phyloP scores from a whole-genome alignment of 2,888 invertebrate species.

The Cephus pygmeus region DNA sequence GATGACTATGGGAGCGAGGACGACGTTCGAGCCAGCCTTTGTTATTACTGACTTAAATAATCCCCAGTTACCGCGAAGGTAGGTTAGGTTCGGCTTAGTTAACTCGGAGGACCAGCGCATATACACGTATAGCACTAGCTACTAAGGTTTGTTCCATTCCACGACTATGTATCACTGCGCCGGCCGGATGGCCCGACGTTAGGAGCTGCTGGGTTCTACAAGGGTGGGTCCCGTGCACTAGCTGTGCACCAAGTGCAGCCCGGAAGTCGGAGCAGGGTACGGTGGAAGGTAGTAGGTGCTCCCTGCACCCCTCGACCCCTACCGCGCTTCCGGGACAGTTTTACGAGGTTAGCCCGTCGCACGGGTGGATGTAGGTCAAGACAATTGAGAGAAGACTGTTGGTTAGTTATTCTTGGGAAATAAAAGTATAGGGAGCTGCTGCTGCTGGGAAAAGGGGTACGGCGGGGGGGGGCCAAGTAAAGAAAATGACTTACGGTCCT shows the following conservation, averaged over 20 bases:
- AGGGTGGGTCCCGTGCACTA: slow-evolving; percentile 3
- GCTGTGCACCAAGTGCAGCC: slow-evolving; percentile 14
- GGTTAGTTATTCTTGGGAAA: slow-evolving; percentile 10
- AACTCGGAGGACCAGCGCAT: slow-evolving; percentile 22
- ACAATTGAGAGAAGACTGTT: slow-evolving; percentile 23
- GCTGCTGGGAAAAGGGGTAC: slow-evolving; percentile 27
- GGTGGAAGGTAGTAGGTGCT: neutral
- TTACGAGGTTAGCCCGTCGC: slow-evolving; percentile 19
- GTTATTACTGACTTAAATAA: slow-evolving; percentile 44
- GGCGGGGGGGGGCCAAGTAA: slow-evolving; percentile 35
- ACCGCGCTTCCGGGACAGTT: slow-evolving; percentile 21
- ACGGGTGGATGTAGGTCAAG: slow-evolving; percentile 32
- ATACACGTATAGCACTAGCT: too few relatives aligned
- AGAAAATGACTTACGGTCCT: neutral
- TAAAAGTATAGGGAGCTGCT: slow-evolving; percentile 27
- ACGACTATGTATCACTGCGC: too few relatives aligned
- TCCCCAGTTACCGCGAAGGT: slow-evolving; percentile 23
- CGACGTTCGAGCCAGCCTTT: slow-evolving; percentile 23
- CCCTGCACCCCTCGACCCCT: too few relatives aligned
- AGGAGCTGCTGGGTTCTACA: too few relatives aligned
- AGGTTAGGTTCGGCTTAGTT: slow-evolving; percentile 32
- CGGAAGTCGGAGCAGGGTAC: slow-evolving; percentile 5
- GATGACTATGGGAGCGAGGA: neutral
- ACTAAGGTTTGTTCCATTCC: too few relatives aligned
- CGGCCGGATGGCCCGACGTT: too few relatives aligned